phyloP scores from a whole-genome alignment of 2,113 vertebrate genomes.

The Condylura cristata region DNA sequence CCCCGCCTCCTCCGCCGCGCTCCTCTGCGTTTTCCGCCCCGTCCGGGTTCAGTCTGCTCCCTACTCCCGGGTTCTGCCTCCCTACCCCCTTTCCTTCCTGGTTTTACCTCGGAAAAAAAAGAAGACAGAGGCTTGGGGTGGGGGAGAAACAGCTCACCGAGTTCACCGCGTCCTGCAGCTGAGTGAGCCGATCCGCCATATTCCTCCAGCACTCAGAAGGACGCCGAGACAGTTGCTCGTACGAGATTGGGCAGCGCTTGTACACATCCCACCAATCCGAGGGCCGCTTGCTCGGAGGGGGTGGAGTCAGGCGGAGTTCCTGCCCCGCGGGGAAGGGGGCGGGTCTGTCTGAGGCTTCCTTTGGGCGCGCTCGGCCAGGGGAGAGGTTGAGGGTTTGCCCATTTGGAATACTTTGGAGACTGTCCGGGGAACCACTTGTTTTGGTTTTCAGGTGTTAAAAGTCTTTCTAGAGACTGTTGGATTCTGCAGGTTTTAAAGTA shows the following conservation, averaged over 20 bases:
- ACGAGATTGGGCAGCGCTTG: background rate
- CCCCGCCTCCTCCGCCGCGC: too few species aligned
- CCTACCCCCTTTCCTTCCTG: background rate
- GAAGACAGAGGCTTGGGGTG: background rate
- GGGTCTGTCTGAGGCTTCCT: background rate
- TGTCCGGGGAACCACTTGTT: rapidly evolving
- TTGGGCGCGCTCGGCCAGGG: rapidly evolving
- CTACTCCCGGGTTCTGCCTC: background rate
- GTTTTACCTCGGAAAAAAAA: background rate
- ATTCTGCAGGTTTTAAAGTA: background rate
- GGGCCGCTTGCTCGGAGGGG: background rate
- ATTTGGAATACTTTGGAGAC: rapidly evolving
- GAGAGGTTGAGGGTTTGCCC: too few species aligned
- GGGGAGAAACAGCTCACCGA: conserved; percentile 87
- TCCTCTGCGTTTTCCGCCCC: too few species aligned
- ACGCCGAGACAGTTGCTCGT: background rate
- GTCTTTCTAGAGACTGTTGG: background rate
- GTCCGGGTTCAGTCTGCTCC: too few species aligned
- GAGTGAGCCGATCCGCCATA: conserved; percentile 96
- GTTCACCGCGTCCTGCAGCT: conserved; percentile 96
- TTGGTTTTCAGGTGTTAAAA: background rate
- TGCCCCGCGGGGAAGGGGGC: rapidly evolving
- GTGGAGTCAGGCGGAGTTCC: background rate
- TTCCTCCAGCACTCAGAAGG: rapidly evolving
- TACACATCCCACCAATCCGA: conserved; percentile 35